Conservation (phyloP, 2,797 vertebrate genomes). For the Odontamblyopus rebecca region DNA sequence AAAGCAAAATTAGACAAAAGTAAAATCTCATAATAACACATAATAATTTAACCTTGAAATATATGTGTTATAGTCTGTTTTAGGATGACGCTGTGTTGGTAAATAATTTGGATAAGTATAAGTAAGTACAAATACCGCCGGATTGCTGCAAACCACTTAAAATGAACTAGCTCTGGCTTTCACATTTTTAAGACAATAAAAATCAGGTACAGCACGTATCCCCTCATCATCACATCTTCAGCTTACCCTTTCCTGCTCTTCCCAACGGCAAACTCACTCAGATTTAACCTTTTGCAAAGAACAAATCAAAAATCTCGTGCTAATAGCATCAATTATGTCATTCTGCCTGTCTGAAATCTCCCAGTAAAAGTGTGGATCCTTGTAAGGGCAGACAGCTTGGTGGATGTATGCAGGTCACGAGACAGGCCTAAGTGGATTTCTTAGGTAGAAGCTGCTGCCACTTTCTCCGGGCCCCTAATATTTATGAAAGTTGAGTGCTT, state of each 20-base stretch:
- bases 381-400: constrained; percentile 15
- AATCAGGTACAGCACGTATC: too few relatives aligned
- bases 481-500: constrained; percentile 46
- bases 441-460: constrained; percentile 39
- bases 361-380: constrained; percentile 34
- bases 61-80: too few relatives aligned
- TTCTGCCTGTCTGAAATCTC: constrained; percentile 26
- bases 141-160: too few relatives aligned
- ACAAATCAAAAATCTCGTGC: constrained; percentile 44
- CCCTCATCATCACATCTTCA: constrained; percentile 23
- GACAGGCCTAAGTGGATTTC: constrained; percentile 39
- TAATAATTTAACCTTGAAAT: too few relatives aligned
- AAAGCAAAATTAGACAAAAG: too few relatives aligned
- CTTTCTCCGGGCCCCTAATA: constrained; percentile 43
- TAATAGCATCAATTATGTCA: constrained; percentile 53
- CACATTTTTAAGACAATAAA: too few relatives aligned
- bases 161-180: too few relatives aligned
- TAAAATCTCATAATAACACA: too few relatives aligned
- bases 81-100: too few relatives aligned
- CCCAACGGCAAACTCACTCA: constrained; percentile 6
- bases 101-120: too few relatives aligned
- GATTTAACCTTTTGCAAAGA: constrained; percentile 36
- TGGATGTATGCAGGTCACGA: constrained; percentile 34
- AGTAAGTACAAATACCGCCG: too few relatives aligned
- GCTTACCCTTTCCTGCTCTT: constrained; percentile 20